Evolutionary conservation across 2,888 invertebrate species (phyloP).

Genomic region (Scaptomyza polygonia): DNA sequence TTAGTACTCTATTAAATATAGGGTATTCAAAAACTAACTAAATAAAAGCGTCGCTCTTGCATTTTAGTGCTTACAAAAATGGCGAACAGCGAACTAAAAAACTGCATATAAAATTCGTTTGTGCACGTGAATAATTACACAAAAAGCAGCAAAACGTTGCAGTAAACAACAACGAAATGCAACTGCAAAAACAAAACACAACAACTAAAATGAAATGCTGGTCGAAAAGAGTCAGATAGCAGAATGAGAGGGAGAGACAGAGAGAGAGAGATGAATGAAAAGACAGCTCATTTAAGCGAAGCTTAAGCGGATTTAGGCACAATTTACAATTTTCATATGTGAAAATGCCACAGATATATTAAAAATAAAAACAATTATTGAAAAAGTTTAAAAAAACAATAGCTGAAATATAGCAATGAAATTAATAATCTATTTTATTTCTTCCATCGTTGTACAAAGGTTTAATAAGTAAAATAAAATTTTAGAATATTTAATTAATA

Average conservation of each 20-base stretch:
- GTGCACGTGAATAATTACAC: constrained; percentile 71
- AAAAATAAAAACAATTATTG: background rate
- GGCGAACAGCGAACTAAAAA: constrained; percentile 31
- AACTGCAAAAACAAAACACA: constrained; percentile 11
- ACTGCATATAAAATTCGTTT: constrained; percentile 52
- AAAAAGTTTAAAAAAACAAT: background rate
- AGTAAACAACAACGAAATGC: constrained; percentile 24
- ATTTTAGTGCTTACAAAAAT: constrained; percentile 42
- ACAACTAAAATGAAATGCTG: constrained; percentile 36
- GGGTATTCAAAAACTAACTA: constrained; percentile 31
- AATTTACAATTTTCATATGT: constrained; percentile 28
- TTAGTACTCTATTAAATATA: background rate
- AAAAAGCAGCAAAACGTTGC: constrained; percentile 57
- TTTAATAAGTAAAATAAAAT: too few species aligned
- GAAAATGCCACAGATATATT: background rate
- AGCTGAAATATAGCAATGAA: background rate
- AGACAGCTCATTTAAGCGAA: constrained; percentile 34
- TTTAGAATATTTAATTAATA: too few species aligned
- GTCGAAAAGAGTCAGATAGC: background rate
- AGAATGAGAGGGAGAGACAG: background rate
- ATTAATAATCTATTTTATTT: too few species aligned
- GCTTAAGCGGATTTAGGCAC: constrained; percentile 33
- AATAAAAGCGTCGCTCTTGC: constrained; percentile 26
- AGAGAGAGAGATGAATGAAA: constrained; percentile 7
- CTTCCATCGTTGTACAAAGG: too few species aligned